Evolutionary conservation across 30 jellyfish, hydroid and myxozoan species (phyloP).

Genomic region (Thelohanellus kitauei): DNA sequence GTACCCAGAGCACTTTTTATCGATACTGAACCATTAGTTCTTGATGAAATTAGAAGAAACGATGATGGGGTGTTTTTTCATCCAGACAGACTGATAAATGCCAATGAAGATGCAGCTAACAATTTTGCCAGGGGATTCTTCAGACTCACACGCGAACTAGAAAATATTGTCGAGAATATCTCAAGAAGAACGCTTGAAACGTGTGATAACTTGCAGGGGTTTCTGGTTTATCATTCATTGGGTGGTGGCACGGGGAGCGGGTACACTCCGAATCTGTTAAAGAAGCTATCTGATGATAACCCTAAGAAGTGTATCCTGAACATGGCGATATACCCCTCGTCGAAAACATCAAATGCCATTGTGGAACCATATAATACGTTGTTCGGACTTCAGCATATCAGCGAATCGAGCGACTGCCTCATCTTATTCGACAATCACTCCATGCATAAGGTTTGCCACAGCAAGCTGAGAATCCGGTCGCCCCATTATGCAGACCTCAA

Average conservation of each 20-base stretch:
- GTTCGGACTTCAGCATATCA: background rate
- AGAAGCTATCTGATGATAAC: background rate
- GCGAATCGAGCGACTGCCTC: background rate
- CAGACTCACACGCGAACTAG: background rate
- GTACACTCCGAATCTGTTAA: background rate
- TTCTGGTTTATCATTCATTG: background rate
- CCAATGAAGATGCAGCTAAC: background rate
- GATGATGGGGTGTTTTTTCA: background rate
- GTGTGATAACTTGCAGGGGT: background rate
- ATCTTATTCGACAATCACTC: background rate
- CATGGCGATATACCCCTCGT: background rate
- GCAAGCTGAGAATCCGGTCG: background rate
- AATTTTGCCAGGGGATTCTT: background rate
- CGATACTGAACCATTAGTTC: background rate
- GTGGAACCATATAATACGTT: background rate
- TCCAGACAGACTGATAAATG: background rate
- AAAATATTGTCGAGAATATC: background rate
- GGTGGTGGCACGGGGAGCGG: background rate
- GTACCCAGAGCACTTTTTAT: background rate
- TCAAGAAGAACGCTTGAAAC: background rate
- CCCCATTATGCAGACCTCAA: background rate
- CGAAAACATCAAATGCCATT: background rate
- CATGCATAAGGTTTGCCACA: background rate
- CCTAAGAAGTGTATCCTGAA: no score
- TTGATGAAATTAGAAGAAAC: background rate